Evolutionary conservation across 2,797 vertebrate genomes (phyloP).

Genomic region (Poliocrania exsul): DNA sequence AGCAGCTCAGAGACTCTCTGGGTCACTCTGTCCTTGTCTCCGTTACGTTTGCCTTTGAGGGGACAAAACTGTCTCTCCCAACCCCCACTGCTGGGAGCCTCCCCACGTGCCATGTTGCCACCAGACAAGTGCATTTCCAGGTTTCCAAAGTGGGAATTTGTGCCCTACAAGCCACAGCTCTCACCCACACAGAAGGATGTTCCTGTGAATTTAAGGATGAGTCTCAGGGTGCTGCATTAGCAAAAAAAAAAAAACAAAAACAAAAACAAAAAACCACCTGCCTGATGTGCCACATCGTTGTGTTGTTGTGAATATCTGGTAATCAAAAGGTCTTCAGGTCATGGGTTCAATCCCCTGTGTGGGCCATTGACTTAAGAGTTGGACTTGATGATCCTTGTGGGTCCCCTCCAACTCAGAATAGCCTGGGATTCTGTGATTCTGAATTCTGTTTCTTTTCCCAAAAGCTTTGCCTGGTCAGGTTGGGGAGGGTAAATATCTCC

Average conservation of each 20-base stretch:
- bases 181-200: background rate
- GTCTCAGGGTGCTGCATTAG: background rate
- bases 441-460: background rate
- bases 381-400: too few species aligned
- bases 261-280: background rate
- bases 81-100: background rate
- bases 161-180: background rate
- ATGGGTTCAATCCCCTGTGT: too few species aligned
- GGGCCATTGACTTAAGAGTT: too few species aligned
- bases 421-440: too few species aligned
- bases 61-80: background rate
- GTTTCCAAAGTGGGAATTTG: background rate
- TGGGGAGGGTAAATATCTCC: background rate
- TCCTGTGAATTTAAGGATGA: background rate
- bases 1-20: conserved; percentile 35
- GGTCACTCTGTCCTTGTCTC: conserved; percentile 11
- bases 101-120: background rate
- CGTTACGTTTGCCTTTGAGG: background rate
- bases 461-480: background rate
- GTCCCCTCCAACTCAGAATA: too few species aligned
- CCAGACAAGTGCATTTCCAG: background rate
- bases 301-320: too few species aligned
- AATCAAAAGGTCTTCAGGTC: too few species aligned
- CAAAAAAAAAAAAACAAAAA: background rate
- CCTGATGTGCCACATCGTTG: background rate